Base-by-base conservation (phyloP, 1,140 invertebrate genomes). In the Rhopalosiphum padi region DNA sequence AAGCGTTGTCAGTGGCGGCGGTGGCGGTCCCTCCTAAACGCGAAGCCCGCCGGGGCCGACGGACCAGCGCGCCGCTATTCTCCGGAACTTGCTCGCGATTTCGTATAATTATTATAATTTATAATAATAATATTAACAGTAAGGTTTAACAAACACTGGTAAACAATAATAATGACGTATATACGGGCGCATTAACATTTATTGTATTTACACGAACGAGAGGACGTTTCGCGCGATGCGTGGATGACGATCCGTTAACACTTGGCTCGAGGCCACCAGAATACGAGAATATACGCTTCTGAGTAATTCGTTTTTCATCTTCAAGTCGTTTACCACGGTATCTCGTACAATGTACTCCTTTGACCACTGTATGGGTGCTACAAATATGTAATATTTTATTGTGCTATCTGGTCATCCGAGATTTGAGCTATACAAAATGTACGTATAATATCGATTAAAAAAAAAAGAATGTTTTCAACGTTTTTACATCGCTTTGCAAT, bases 21-120 rank as follows among this genome's bases (percentile, higher is more conserved):
- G 43, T n/a, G 46, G 86, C 86, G 86, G 68, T 91, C 90, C 90
- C 90, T 91, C 90, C 68, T 35, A 91, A 91, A 89, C 60, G 6
- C 86, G n/a, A 77, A 68, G 77, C 89, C 89, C 53, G 53, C n/a
- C 51, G 53, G 53, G 4, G 23, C 15, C 35, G 25, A 41, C 51
- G 48, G 35, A 37, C n/a, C 22, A n/a, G 46, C 30, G 86, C 86
- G 18, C 0, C 18, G 46, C 21, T 83, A 23, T 37, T n/a, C 77
- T 37, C 77, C 77, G 18, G 21, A 37, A 18, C 21, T 8, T 15
- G n/a, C 18, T n/a, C 60, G 60, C 4, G 30, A 77, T 77, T n/a
- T n/a, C 23, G 15, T 77, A n/a, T 77, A 60, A 60, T 60, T 30
- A 15, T 30, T 30, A 60, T 30, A 2, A 53, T 53, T 53, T 23